A percentile compares a stretch with the other conserved stretches of the same genome.
Conservation (phyloP, 2,113 vertebrate genomes). For the Ciconia boyciana region DNA sequence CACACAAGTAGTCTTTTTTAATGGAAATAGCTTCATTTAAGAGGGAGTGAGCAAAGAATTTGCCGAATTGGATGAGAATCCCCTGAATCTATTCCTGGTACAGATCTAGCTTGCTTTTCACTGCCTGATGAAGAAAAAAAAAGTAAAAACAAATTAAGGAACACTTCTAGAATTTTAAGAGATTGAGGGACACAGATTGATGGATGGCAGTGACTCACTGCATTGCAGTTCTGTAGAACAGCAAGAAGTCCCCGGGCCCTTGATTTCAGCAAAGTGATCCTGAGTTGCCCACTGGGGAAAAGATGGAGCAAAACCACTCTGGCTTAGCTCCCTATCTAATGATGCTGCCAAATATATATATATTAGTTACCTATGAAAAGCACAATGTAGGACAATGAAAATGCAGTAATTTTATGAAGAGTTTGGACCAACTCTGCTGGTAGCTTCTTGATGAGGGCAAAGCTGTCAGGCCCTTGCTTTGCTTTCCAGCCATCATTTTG, state of each 20-base stretch:
- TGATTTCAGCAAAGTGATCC: background rate
- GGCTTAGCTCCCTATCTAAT: background rate
- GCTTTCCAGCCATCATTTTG: background rate
- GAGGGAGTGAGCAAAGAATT: constrained; percentile 31
- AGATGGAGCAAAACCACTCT: background rate
- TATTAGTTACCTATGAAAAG: background rate
- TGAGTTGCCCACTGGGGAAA: background rate
- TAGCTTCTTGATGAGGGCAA: background rate
- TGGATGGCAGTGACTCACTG: background rate
- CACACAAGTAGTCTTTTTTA: constrained; percentile 13
- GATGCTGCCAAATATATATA: background rate
- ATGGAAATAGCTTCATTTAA: constrained; percentile 39
- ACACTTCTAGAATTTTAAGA: constrained; percentile 20
- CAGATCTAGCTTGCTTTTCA: constrained; percentile 29
- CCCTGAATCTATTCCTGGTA: constrained; percentile 35
- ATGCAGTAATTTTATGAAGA: background rate
- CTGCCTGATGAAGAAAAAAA: constrained; percentile 49
- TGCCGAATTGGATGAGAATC: constrained; percentile 34
- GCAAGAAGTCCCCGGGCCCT: background rate
- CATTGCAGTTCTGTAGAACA: background rate
- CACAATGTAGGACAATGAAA: background rate
- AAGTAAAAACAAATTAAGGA: constrained; percentile 55
- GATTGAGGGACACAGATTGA: background rate
- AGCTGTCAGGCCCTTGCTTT: background rate
- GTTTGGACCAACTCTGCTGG: background rate